Percentiles rank a stretch among this genome's conserved stretches.
phyloP scores from a whole-genome alignment of 2,797 vertebrate genomes.

The Bradypus variegatus region DNA sequence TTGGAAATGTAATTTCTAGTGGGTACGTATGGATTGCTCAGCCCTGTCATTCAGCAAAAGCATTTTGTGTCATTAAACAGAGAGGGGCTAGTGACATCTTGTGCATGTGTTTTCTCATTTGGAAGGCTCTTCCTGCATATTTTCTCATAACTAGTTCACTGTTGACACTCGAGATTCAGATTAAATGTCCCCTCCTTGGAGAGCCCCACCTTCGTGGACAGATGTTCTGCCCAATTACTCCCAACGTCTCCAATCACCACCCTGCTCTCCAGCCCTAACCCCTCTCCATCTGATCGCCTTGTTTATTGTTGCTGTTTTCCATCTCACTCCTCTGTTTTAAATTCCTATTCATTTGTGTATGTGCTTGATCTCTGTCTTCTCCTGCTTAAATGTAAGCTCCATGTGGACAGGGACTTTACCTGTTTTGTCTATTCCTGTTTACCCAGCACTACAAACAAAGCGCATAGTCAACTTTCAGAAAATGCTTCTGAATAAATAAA shows the following conservation, averaged over 20 bases:
- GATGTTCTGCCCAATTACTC: not conserved
- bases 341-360: not conserved
- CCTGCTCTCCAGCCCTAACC: too few species aligned
- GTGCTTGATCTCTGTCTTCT: not conserved
- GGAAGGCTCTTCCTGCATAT: not conserved
- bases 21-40: not conserved
- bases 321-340: not conserved
- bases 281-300: not conserved
- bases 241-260: rapidly evolving
- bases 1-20: not conserved
- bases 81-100: not conserved
- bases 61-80: not conserved
- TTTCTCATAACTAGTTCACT: not conserved
- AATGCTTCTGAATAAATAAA: not conserved
- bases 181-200: not conserved
- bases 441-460: not conserved
- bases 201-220: not conserved
- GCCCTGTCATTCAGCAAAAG: not conserved
- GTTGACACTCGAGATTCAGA: not conserved
- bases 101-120: not conserved
- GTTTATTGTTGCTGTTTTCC: not conserved
- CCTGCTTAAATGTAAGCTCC: not conserved
- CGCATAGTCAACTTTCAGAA: not conserved
- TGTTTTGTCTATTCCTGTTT: not conserved
- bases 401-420: not conserved